Evolutionary conservation across 2,888 invertebrate species (phyloP), one percentile per base, ranked within the genome.

Genomic region (Ariolimax columbianus): DNA sequence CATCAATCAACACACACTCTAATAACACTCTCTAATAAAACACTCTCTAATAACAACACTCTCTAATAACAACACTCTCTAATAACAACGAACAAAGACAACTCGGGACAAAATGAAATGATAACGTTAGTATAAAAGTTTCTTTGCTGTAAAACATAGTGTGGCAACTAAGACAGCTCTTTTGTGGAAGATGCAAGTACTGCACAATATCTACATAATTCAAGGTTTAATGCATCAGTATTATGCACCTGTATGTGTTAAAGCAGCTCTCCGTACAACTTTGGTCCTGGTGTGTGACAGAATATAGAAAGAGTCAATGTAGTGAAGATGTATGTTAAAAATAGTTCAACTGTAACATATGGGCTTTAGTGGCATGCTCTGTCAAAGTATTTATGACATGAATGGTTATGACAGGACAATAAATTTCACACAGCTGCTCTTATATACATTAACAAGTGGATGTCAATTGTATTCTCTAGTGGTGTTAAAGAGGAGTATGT

Each of bases 171-270:
- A 33, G 66, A 9, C 63, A 14, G 6, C n/a, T 6, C 30, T 63
- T 63, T 63, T n/a, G n/a, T n/a, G 17, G 30, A 66, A 33, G 43
- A 75, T 51, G 51, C 75, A 75, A 75, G 51, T 51, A 23, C 51
- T 47, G 2, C 19, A 33, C 14, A 47, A 33, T 75, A 36, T 33
- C 26, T 51, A 51, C 11, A 47, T 51, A 38, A 23, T 26, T 1
- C 38, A 40, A 26, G 72, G 7, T 43, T 19, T 17, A 51, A 75
- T 75, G 30, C n/a, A 73, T 30, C 23, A 30, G 6, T 51, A 14
- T 47, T 30, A 47, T 9, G 51, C 51, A 51, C 75, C 33, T 47
- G 75, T 30, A n/a, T 72, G 72, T 43, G 40, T 26, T 51, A 51
- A 23, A 51, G 30, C 33, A 33, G 33, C 51, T 75, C 14, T 2